Base-by-base conservation (phyloP, 2,797 vertebrate species). In the Glyptemys insculpta region DNA sequence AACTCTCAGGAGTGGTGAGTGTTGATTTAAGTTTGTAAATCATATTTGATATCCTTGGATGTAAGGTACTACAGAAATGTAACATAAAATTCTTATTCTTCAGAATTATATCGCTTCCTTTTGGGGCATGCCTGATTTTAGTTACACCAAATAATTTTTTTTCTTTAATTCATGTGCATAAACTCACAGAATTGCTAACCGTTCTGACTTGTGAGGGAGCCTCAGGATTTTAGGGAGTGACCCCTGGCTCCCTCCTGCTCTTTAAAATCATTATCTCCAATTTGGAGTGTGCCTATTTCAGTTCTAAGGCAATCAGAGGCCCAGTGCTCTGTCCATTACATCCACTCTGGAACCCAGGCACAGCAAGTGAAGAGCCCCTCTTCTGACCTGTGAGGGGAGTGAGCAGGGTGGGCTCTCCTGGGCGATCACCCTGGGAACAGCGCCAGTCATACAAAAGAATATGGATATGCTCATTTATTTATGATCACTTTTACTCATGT, bases 1-100 rank as follows among this genome's bases (percentile, higher is more conserved):
- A 88, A 85, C 79, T 94, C 91, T n/a, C 59, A 94, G 11, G 53
- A 91, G 92, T 94, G 86, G 68, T 88, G 93, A 95, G 87, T 25
- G 23, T 54, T 25, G 91, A 83, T 41, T 92, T 92, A 62, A 18
- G 4, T 80, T 72, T 93, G 85, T 94, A 89, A 91, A 85, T 80
- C 8, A 86, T 87, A 91, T 6, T 78, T 27, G n/a, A 91, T 72
- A 90, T 89, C 9, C 41, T 91, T 79, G 83, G 44, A 85, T 90
- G 88, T 14, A 68, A 85, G 87, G 59, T 31, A 62, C 7, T 59
- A 82, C 7, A 72, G 62, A 92, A 89, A 34, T 31, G 50, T 19
- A 31, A 62, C 31, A 34, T 18, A 16, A 62, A 34, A 62, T 34
- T 34, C 59, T 62, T 62, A 62, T 62, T 62, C 31, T 34, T 62